Conservation (phyloP, 2,797 vertebrate species). For the Sphenopsis melanotis region DNA sequence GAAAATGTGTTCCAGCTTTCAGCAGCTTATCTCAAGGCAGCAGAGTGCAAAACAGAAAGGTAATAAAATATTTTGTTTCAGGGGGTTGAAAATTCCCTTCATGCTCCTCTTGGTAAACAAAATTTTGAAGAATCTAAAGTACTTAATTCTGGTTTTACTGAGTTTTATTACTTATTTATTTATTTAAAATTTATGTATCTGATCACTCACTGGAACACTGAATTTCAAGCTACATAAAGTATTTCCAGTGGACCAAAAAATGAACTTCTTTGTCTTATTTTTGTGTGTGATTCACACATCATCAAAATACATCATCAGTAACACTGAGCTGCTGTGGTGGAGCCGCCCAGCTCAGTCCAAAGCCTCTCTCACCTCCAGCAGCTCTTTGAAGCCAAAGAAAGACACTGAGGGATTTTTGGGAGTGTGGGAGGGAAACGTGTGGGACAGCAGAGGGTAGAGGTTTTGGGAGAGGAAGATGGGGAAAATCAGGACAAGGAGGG, state of each 20-base stretch:
- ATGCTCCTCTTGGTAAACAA: background rate
- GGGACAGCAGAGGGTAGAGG: background rate
- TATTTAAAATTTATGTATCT: background rate
- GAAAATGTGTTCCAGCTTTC: background rate
- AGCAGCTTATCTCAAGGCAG: background rate
- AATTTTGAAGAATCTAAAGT: background rate
- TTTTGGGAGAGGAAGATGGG: background rate
- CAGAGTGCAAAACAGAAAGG: background rate
- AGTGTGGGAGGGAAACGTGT: rapidly evolving
- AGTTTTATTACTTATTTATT: background rate
- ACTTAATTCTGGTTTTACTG: background rate
- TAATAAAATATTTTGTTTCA: background rate
- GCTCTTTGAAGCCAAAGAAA: background rate
- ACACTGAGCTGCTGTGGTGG: rapidly evolving
- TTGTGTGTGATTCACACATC: background rate
- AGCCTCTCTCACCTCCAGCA: background rate
- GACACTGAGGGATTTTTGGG: background rate
- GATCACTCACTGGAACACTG: background rate
- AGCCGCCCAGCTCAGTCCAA: background rate
- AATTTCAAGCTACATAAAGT: background rate
- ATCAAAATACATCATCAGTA: background rate
- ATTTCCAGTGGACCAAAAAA: background rate
- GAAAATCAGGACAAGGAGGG: background rate
- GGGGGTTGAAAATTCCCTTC: background rate
- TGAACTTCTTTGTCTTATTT: background rate